Percentiles rank a stretch among this genome's conserved stretches.
Conservation (phyloP, 2,888 invertebrate genomes). For the Sphecodes monilicornis region DNA sequence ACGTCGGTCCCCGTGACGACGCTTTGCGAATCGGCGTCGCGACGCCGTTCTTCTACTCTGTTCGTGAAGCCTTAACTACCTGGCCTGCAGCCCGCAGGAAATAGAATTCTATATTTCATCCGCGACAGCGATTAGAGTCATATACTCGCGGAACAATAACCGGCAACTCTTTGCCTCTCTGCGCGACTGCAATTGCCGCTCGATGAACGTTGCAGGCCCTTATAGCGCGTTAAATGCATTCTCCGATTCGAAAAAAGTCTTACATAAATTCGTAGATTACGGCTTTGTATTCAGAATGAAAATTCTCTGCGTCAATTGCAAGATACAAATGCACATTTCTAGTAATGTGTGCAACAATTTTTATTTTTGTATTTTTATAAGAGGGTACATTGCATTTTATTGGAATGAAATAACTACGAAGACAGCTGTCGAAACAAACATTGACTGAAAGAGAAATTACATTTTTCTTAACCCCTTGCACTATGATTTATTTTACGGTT, state of each 20-base stretch:
- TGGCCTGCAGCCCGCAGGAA: neutral
- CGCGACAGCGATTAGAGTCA: constrained; percentile 7
- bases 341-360: no score
- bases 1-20: neutral
- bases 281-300: no score
- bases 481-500: no score
- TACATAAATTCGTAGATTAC: neutral
- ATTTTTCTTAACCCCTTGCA: no score
- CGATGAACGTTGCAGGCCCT: neutral
- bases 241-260: neutral
- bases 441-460: no score
- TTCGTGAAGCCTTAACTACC: constrained; percentile 5
- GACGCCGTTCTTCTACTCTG: neutral
- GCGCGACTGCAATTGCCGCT: neutral
- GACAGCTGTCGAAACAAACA: no score
- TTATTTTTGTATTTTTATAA: no score
- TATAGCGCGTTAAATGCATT: neutral
- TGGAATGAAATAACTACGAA: no score
- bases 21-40: constrained; percentile 12
- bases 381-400: no score
- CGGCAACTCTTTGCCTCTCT: neutral
- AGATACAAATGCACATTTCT: no score
- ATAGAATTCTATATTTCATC: constrained; percentile 12
- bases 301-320: no score
- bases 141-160: constrained; percentile 12